Evolutionary conservation across 2,888 invertebrate species (phyloP).

Genomic region (Cyclophora punctaria): DNA sequence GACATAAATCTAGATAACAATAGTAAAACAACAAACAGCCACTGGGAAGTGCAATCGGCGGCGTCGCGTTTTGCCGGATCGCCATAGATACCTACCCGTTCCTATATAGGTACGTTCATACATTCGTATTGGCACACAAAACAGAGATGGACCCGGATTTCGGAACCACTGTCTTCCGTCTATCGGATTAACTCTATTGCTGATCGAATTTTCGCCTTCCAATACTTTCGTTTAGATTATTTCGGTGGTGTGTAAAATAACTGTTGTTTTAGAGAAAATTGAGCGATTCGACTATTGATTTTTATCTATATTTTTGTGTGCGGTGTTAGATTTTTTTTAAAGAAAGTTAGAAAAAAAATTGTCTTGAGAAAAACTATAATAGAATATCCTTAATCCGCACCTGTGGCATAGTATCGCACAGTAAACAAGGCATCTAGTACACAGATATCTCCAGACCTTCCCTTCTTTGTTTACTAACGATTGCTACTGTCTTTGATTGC

Average conservation of each 20-base stretch:
- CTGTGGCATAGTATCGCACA: conserved; percentile 13
- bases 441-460: conserved; percentile 6
- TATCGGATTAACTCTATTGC: too few species aligned
- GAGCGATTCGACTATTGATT: too few species aligned
- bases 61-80: conserved; percentile 14
- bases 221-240: too few species aligned
- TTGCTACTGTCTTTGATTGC: conserved; percentile 15
- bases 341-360: too few species aligned
- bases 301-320: too few species aligned
- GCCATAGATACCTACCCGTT: conserved; percentile 6
- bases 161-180: too few species aligned
- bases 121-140: conserved; percentile 11
- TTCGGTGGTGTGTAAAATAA: too few species aligned
- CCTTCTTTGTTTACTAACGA: conserved; percentile 17
- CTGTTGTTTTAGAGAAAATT: too few species aligned
- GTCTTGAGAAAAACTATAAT: too few species aligned
- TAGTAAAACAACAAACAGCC: conserved; percentile 16
- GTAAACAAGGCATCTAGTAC: conserved; percentile 15
- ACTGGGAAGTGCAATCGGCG: conserved; percentile 15
- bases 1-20: conserved; percentile 10
- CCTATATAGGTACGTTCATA: conserved; percentile 10
- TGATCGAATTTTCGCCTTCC: too few species aligned
- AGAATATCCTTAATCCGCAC: background rate
- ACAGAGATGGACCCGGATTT: conserved; percentile 7
- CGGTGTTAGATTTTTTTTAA: too few species aligned